Conservation (phyloP, 2,888 invertebrate genomes). For the Fissipunctia ypsillon region DNA sequence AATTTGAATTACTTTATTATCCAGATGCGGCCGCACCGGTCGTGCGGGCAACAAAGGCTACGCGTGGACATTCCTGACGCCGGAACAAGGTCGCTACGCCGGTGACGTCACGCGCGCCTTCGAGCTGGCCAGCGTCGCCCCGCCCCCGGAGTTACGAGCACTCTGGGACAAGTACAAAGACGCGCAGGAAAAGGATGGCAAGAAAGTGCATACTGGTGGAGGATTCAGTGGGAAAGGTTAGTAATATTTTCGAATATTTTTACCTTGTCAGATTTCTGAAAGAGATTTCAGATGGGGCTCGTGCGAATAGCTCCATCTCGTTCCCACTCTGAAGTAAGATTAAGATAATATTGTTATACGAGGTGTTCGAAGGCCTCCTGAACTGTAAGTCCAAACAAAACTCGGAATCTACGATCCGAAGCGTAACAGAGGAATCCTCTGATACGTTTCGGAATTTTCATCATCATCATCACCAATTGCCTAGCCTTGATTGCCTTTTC, state of each 20-base stretch:
- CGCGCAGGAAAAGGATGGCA: constrained; percentile 97
- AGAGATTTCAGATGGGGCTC: not conserved
- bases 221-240: constrained; percentile 98
- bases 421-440: too few species aligned
- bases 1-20: not conserved
- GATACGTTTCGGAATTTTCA: not conserved
- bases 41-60: constrained; percentile 98
- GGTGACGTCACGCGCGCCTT: constrained; percentile 98
- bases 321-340: not conserved
- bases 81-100: constrained; percentile 97
- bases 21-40: constrained; percentile 96
- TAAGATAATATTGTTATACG: not conserved
- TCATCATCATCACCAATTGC: not conserved
- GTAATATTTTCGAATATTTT: not conserved
- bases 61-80: constrained; percentile 99
- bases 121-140: constrained; percentile 94
- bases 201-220: constrained; percentile 97
- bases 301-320: not conserved
- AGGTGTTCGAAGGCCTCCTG: not conserved
- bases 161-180: constrained; percentile 97
- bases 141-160: constrained; percentile 94
- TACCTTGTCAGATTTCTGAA: not conserved
- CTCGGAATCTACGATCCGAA: not conserved
- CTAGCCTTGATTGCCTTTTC: too few species aligned
- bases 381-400: not conserved